These are phyloP conservation scores for Plagodis dolabraria DNA, from an alignment of 2,888 invertebrate genomes.

Conservation along the genomic window DNA sequence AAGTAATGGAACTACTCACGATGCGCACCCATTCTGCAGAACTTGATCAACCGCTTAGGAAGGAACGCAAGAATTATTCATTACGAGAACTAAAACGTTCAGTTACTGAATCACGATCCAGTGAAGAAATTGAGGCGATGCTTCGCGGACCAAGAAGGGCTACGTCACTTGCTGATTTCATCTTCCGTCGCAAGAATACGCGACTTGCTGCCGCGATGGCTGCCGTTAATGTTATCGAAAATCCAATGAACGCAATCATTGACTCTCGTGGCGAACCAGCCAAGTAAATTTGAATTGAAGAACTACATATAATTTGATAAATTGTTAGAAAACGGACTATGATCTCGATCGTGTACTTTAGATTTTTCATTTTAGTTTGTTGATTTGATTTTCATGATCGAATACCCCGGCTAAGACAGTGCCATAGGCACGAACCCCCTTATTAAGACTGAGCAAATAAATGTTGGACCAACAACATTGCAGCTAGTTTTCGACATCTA, in stretches of 20 bases:
- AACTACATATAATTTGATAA: too few species aligned
- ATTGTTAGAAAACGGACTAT: background rate
- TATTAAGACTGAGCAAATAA: constrained; percentile 22
- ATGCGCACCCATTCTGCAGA: constrained; percentile 60
- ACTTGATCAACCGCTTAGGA: constrained; percentile 39
- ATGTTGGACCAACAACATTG: constrained; percentile 19
- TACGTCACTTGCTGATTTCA: constrained; percentile 58
- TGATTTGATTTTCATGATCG: constrained; percentile 12
- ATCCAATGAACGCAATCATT: constrained; percentile 64
- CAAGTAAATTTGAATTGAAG: background rate
- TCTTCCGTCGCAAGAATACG: constrained; percentile 48
- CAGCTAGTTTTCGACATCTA: constrained; percentile 19
- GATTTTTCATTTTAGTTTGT: background rate
- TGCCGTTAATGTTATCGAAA: constrained; percentile 64
- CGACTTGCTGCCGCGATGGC: constrained; percentile 29
- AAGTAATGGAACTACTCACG: constrained; percentile 53
- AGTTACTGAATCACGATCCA: constrained; percentile 55
- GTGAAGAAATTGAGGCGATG: constrained; percentile 18
- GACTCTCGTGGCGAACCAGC: constrained; percentile 25
- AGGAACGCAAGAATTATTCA: constrained; percentile 46
- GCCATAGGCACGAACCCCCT: constrained; percentile 2
- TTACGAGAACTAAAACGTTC: constrained; percentile 45
- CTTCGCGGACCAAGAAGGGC: constrained; percentile 43
- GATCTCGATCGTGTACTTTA: constrained; percentile 12
- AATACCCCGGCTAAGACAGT: constrained; percentile 14